Conservation (phyloP, 2,113 vertebrate genomes). For the Vidua macroura region DNA sequence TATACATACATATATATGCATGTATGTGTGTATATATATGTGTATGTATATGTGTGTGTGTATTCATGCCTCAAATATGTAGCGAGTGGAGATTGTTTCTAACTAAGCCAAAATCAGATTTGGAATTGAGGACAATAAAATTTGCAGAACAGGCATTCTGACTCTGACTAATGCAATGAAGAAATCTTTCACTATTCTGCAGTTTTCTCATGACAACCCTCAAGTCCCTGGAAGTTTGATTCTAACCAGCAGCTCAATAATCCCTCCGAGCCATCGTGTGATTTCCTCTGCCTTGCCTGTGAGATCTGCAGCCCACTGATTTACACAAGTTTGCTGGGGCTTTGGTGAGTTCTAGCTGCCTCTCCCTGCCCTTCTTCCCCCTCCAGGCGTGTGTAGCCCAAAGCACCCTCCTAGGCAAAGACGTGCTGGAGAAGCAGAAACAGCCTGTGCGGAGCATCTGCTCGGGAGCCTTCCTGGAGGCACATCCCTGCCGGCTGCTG, state of each 20-base stretch:
- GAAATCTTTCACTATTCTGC: background rate
- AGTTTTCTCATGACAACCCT: background rate
- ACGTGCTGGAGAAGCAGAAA: background rate
- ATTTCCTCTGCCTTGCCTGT: background rate
- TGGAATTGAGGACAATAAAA: background rate
- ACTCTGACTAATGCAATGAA: constrained; percentile 2
- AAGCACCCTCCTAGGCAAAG: background rate
- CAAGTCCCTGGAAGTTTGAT: background rate
- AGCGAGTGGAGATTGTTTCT: background rate
- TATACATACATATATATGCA: accelerated
- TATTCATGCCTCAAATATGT: background rate
- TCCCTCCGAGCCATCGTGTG: background rate
- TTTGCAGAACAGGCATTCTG: background rate
- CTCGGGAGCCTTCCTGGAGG: constrained; percentile 39
- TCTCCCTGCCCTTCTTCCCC: background rate
- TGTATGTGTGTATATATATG: too few species aligned
- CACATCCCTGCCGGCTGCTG: background rate
- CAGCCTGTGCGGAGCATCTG: background rate
- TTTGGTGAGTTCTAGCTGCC: background rate
- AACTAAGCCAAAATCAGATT: background rate
- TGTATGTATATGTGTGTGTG: background rate
- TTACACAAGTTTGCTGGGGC: background rate
- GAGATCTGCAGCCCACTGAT: background rate
- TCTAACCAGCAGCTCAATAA: background rate
- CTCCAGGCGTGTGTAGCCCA: background rate